Evolutionary conservation across 2,797 vertebrate genomes (phyloP), one percentile per base, ranked within the genome.

Genomic region (Chelmon rostratus): DNA sequence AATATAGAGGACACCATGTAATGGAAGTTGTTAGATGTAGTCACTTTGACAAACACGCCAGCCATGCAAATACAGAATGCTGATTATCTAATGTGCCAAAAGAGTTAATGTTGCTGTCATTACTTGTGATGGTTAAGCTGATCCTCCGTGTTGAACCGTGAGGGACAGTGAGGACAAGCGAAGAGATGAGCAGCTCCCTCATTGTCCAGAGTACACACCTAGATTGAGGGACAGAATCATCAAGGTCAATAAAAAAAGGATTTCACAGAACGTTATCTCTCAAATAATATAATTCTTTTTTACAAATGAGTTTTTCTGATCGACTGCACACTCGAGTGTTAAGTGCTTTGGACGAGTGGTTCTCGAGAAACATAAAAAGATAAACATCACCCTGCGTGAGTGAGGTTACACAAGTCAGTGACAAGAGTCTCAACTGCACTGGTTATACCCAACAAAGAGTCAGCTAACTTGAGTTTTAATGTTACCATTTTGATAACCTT

Each of bases 121-220:
- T 93, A 95, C 96, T 94, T 95, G 94, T 96, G 96, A 80, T 93
- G 92, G 85, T 93, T 92, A 15, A 96, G 95, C 85, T 96, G 95
- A 2, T 95, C 88, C 72, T 94, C 97, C 0, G 97, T 96, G 88
- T 95, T 96, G 77, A 99, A 99, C 1, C 96, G 94, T 10, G 97
- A 92, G 0, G 96, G 96, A 10, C 97, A 99, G 62, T 97, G 94
- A 21, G 94, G 95, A 89, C 97, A 98, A 25, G 94, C 62, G 69
- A 96, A 89, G 87, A 96, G 76, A 67, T 89, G 89, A 62, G 83
- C 78, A 25, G 85, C 75, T 12, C 87, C 92, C 9, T 93, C 95
- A 0, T 56, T 86, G 73, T 91, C 93, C 70, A 90, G 35, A 46
- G 53, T 53, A 12, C 88, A 91, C 19, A 86, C 78, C 93, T 94